These are phyloP conservation scores for Pantala flavescens DNA, from an alignment of 1,140 invertebrate genomes.

Conservation along the genomic window DNA sequence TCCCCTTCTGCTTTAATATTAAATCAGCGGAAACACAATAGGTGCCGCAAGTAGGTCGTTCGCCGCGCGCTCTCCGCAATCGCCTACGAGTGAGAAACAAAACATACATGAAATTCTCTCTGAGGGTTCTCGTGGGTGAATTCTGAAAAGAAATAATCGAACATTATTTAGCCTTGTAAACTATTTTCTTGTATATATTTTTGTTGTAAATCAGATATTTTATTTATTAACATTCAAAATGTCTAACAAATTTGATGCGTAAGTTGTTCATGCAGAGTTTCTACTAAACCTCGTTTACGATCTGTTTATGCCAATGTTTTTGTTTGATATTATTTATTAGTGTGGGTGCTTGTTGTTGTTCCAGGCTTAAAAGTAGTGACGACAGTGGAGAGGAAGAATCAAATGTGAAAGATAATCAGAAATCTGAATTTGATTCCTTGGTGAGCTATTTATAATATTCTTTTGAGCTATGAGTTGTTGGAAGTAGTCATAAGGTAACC, in stretches of 20 bases:
- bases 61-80: too few relatives aligned
- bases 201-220: not conserved
- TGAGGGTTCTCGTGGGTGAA: not conserved
- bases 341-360: not conserved
- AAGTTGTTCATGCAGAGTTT: not conserved
- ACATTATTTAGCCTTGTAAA: not conserved
- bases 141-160: not conserved
- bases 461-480: too few relatives aligned
- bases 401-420: not conserved
- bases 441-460: not conserved
- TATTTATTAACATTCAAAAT: not conserved
- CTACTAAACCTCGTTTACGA: too few relatives aligned
- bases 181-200: slow-evolving; percentile 2
- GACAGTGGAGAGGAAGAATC: not conserved
- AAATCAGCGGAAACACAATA: too few relatives aligned
- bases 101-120: not conserved
- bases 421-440: slow-evolving; percentile 2
- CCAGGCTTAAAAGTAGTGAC: slow-evolving; percentile 5
- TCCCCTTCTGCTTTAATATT: too few relatives aligned
- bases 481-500: too few relatives aligned
- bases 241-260: slow-evolving; percentile 9
- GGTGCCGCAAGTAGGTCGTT: too few relatives aligned
- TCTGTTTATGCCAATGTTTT: not conserved
- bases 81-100: not conserved
- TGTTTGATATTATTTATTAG: not conserved